A percentile compares a stretch with the other conserved stretches of the same genome.
These are phyloP conservation scores for Eristalinus sepulchralis DNA, from an alignment of 2,888 invertebrate genomes.

Conservation along the genomic window DNA sequence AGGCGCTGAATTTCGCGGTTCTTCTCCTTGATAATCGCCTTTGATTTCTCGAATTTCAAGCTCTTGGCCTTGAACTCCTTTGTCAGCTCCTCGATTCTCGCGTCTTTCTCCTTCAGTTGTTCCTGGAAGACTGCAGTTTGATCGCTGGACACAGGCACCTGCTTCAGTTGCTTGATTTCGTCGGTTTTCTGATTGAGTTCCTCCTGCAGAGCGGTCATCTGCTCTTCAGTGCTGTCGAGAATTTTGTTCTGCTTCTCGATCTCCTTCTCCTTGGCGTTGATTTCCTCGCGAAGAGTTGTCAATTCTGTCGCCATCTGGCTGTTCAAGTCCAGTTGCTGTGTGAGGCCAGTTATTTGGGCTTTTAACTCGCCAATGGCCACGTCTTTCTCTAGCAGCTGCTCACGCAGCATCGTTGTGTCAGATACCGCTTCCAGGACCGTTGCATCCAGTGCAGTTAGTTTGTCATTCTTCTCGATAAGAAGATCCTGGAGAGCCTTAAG, in stretches of 20 bases:
- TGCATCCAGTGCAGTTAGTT: conserved; percentile 33
- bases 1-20: conserved; percentile 82
- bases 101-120: conserved; percentile 73
- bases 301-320: conserved; percentile 32
- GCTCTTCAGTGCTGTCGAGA: conserved; percentile 49
- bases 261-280: conserved; percentile 50
- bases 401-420: conserved; percentile 17
- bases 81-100: conserved; percentile 81
- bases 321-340: conserved; percentile 9
- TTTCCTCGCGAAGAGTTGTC: conserved; percentile 37
- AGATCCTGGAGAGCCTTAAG: conserved; percentile 27
- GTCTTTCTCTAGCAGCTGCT: conserved; percentile 33
- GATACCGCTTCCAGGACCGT: not conserved
- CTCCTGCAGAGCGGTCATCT: conserved; percentile 77
- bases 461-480: conserved; percentile 49
- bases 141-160: conserved; percentile 34
- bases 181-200: conserved; percentile 81
- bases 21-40: conserved; percentile 82
- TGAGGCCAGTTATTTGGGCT: not conserved
- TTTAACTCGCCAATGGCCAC: conserved; percentile 45
- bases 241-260: conserved; percentile 52
- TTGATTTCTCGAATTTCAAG: conserved; percentile 82
- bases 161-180: conserved; percentile 81
- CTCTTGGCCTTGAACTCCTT: conserved; percentile 82
- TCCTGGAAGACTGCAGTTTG: not conserved